Conservation (phyloP, 1,140 invertebrate species). For the Cephus cinctus region DNA sequence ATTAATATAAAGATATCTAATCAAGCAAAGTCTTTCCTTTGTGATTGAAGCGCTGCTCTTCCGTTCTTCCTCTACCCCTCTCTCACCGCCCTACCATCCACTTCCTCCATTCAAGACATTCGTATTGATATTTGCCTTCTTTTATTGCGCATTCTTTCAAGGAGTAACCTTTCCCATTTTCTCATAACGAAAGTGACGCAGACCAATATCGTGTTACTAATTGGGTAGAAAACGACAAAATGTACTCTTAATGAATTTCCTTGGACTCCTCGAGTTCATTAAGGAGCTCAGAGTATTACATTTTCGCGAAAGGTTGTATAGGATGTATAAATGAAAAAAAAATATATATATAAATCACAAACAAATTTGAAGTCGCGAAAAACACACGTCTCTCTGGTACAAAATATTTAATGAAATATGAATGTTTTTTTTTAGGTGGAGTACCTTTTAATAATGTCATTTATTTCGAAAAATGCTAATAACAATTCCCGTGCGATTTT, state of each 20-base stretch:
- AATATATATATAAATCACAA: no score
- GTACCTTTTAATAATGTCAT: no score
- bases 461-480: no score
- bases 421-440: no score
- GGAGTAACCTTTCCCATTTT: no score
- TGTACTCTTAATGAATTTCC: not conserved
- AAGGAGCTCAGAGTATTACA: not conserved
- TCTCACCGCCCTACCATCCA: not conserved
- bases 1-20: slow-evolving; percentile 2
- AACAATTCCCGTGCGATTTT: slow-evolving; percentile 17
- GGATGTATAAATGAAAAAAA: no score
- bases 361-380: no score
- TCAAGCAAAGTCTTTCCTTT: slow-evolving; percentile 3
- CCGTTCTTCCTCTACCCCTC: not conserved
- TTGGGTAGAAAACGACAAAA: not conserved
- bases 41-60: not conserved
- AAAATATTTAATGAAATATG: no score
- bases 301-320: no score
- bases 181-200: not conserved
- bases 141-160: slow-evolving; percentile 27
- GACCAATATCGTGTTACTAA: not conserved
- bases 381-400: no score
- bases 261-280: not conserved
- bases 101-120: slow-evolving; percentile 10
- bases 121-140: slow-evolving; percentile 36